Conservation (phyloP, 2,797 vertebrate genomes). For the Vultur gryphus region DNA sequence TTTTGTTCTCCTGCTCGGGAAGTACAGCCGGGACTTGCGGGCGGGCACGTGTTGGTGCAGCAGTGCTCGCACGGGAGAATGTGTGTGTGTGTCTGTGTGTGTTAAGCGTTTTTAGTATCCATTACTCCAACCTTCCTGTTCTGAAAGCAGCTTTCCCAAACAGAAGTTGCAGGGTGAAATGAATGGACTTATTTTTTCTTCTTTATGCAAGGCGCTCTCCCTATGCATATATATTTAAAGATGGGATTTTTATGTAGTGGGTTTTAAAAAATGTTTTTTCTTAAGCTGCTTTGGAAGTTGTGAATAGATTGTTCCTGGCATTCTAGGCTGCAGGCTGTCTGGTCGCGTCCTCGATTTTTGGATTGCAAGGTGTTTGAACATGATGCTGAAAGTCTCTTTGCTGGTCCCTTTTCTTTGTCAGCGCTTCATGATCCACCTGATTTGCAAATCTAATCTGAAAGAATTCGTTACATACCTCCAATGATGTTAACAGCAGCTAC, state of each 20-base stretch:
- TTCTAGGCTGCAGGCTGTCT: not conserved
- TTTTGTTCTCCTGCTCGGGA: not conserved
- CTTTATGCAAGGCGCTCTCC: not conserved
- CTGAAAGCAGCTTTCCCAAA: not conserved
- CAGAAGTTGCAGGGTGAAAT: not conserved
- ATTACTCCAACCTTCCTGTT: not conserved
- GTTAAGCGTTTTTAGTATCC: accelerated
- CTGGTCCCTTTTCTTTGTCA: not conserved
- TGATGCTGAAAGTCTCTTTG: not conserved
- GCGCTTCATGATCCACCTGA: accelerated
- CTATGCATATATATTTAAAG: not conserved
- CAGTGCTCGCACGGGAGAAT: accelerated
- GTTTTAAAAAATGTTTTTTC: not conserved
- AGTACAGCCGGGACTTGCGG: accelerated
- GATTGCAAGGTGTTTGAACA: not conserved
- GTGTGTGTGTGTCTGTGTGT: no score
- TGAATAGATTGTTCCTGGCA: not conserved
- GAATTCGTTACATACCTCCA: not conserved
- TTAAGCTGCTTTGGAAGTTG: not conserved
- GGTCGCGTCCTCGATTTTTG: accelerated
- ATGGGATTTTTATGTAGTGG: not conserved
- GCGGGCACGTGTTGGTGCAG: not conserved
- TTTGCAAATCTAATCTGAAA: not conserved
- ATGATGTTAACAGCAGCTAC: not conserved
- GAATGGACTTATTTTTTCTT: not conserved